Conservation (phyloP, 2,113 vertebrate species). For the Austrofundulus limnaeus region DNA sequence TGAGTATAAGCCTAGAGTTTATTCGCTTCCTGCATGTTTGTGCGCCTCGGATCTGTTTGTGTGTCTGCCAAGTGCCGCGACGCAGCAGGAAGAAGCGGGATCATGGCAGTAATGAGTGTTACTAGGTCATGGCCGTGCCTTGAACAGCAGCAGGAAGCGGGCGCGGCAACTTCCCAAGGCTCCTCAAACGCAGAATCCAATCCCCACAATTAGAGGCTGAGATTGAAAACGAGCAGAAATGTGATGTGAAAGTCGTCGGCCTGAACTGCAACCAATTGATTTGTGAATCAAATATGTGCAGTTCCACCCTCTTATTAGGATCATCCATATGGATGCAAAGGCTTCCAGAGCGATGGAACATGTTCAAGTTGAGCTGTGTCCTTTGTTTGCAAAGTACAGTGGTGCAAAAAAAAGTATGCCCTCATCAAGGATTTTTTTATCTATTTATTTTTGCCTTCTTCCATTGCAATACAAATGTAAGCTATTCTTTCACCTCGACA, state of each 20-base stretch:
- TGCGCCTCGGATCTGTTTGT: slow-evolving; percentile 25
- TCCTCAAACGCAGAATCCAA: slow-evolving; percentile 29
- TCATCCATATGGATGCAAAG: slow-evolving; percentile 22
- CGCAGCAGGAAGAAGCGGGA: slow-evolving; percentile 26
- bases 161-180: slow-evolving; percentile 28
- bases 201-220: slow-evolving; percentile 46
- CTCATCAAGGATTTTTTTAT: no score
- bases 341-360: slow-evolving; percentile 24
- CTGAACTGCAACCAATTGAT: slow-evolving; percentile 62
- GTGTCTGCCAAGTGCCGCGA: slow-evolving; percentile 10
- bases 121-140: slow-evolving; percentile 46
- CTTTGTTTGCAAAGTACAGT: slow-evolving; percentile 53
- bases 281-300: slow-evolving; percentile 51
- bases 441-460: slow-evolving; percentile 44
- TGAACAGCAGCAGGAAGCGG: slow-evolving; percentile 36
- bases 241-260: slow-evolving; percentile 40
- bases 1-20: slow-evolving; percentile 61
- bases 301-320: slow-evolving; percentile 23
- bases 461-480: slow-evolving; percentile 50
- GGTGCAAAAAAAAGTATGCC: slow-evolving; percentile 46
- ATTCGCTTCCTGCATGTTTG: slow-evolving; percentile 29
- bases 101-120: slow-evolving; percentile 55
- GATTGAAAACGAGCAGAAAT: slow-evolving; percentile 40
- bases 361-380: slow-evolving; percentile 3
- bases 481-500: slow-evolving; percentile 27